Base-by-base conservation (phyloP, 1,140 invertebrate species). In the Drosophila athabasca region DNA sequence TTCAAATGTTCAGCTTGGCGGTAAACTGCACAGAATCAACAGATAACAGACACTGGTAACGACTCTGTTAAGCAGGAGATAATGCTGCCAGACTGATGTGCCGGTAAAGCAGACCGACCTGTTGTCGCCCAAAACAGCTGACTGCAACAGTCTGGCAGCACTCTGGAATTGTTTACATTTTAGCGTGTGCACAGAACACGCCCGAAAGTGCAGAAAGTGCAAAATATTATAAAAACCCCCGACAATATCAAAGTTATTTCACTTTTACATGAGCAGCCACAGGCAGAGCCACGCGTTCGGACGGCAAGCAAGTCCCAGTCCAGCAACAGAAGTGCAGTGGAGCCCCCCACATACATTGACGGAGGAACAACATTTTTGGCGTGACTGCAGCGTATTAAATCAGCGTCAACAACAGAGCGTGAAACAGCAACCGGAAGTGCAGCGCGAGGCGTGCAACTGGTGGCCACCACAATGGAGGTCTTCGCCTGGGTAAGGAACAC, bases 361-460 rank as follows among this genome's bases (percentile, higher is more conserved):
- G 29, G 29, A 8, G 31, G 31, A 31, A 31, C 1, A 52, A 74
- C 73, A 87, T 87, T 70, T 35, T 54, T 83, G 58, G 61, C 83
- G 83, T 87, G 83, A 76, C 76, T 83, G 83, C 79, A 50, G 76
- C 61, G 83, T 64, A 87, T 87, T 87, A 87, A 87, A 87, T 87
- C 83, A 87, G 70, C 76, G 76, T 79, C 59, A 22, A 24, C 52
- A 9, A 24, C 55, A 53, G 68, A 68, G 64, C 64, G 80, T 76
- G 76, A 83, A 84, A 84, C 80, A 68, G 61, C 57, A 85, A 74
- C 81, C 81, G 81, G 81, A 84, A 84, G 76, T 84, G 76, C 78
- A 78, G 79, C 64, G 74, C 46, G 61, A 59, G 39, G 61, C 39
- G 43, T 59, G 74, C 83, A 88, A 88, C 83, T 76, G 79, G 83